Conservation (phyloP, 64 coral and sea anemone species). For the Orbicella faveolata region DNA sequence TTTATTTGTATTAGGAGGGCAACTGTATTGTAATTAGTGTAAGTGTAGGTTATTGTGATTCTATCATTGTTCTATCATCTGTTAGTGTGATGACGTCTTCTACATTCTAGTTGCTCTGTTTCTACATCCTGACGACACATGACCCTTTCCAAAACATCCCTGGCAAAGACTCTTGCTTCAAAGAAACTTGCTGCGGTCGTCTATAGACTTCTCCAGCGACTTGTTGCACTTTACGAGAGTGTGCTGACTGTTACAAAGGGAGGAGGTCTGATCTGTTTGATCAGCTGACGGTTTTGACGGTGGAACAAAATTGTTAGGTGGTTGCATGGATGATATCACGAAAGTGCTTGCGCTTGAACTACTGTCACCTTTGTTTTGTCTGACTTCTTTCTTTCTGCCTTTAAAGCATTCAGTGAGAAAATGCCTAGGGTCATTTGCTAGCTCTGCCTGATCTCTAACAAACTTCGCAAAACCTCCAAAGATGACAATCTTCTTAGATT, state of each 20-base stretch:
- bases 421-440: conserved; percentile 22
- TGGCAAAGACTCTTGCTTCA: neutral
- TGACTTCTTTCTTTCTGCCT: conserved; percentile 1
- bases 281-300: neutral
- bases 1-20: too few species aligned
- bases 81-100: conserved; percentile 15
- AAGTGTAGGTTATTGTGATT: too few species aligned
- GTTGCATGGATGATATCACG: neutral
- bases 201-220: neutral
- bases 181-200: neutral
- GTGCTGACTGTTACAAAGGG: neutral
- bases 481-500: neutral
- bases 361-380: neutral
- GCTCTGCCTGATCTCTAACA: conserved; percentile 11
- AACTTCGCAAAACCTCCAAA: conserved; percentile 12
- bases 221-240: neutral
- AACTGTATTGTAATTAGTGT: too few species aligned
- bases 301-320: too few species aligned
- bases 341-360: neutral
- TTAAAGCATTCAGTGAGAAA: too few species aligned
- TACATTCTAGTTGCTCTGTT: neutral
- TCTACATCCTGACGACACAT: neutral
- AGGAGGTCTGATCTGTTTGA: neutral
- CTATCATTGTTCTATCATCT: too few species aligned
- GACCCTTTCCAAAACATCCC: neutral